phyloP scores from a whole-genome alignment of 2,888 invertebrate species.

The Mythimna albipuncta region DNA sequence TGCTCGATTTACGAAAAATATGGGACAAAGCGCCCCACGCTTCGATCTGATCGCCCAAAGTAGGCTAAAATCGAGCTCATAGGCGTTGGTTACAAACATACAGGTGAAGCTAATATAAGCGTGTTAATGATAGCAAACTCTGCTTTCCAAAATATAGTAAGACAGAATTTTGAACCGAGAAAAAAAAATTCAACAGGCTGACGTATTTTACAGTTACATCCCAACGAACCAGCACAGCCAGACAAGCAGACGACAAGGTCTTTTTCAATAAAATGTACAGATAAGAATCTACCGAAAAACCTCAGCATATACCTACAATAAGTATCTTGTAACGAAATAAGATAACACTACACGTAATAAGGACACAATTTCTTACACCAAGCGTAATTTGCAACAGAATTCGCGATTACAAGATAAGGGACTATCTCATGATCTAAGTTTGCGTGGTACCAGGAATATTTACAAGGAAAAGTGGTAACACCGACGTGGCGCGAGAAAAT shows the following conservation, averaged over 20 bases:
- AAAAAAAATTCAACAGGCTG: too few species aligned
- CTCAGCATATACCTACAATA: slow-evolving; percentile 15
- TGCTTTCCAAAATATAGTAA: background rate
- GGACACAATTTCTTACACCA: slow-evolving; percentile 40
- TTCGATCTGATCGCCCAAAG: too few species aligned
- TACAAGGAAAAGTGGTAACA: slow-evolving; percentile 39
- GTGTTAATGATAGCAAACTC: background rate
- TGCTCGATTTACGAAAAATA: too few species aligned
- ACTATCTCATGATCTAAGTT: slow-evolving; percentile 52
- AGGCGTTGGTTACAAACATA: too few species aligned
- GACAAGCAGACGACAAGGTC: slow-evolving; percentile 23
- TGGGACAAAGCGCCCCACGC: too few species aligned
- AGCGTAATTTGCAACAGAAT: slow-evolving; percentile 50
- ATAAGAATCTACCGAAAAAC: slow-evolving; percentile 32
- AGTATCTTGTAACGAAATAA: slow-evolving; percentile 32
- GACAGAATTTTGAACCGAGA: background rate
- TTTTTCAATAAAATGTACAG: slow-evolving; percentile 18
- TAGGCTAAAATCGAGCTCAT: too few species aligned
- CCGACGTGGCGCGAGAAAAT: slow-evolving; percentile 3
- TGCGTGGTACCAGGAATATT: slow-evolving; percentile 37
- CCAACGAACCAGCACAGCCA: background rate
- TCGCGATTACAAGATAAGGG: slow-evolving; percentile 48
- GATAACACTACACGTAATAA: slow-evolving; percentile 38
- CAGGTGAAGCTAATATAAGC: too few species aligned
- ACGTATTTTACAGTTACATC: background rate